phyloP scores from a whole-genome alignment of 2,797 vertebrate species.

The Ceyx erithaca region DNA sequence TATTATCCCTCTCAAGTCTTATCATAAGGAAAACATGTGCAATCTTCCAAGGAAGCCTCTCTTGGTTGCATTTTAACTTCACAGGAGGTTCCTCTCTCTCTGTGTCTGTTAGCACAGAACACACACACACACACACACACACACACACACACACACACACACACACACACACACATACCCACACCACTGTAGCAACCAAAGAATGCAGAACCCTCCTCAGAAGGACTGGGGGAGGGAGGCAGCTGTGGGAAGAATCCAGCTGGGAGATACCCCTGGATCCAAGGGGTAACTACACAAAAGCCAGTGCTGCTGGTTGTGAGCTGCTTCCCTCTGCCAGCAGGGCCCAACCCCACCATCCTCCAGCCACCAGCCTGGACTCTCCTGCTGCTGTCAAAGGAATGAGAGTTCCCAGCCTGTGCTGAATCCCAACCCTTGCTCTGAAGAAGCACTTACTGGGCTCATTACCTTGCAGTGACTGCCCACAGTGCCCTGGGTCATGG shows the following conservation, averaged over 20 bases:
- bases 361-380: neutral
- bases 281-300: slow-evolving; percentile 16
- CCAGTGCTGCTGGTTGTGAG: neutral
- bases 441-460: neutral
- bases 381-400: neutral
- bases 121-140: neutral
- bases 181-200: slow-evolving; percentile 38
- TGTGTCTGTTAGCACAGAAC: slow-evolving; percentile 40
- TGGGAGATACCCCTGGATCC: neutral
- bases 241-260: neutral
- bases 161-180: neutral
- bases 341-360: neutral
- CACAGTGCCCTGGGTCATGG: neutral
- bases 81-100: neutral
- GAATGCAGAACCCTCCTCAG: neutral
- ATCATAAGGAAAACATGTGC: slow-evolving; percentile 34
- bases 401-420: neutral
- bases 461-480: neutral
- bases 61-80: slow-evolving; percentile 37
- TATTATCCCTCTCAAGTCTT: slow-evolving; percentile 45
- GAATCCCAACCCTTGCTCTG: neutral
- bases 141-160: too few relatives aligned
- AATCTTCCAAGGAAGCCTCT: slow-evolving; percentile 26
- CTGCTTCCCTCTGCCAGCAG: neutral
- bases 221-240: neutral